Evolutionary conservation across 2,797 vertebrate genomes (phyloP).

Genomic region (Etheostoma perlongum): DNA sequence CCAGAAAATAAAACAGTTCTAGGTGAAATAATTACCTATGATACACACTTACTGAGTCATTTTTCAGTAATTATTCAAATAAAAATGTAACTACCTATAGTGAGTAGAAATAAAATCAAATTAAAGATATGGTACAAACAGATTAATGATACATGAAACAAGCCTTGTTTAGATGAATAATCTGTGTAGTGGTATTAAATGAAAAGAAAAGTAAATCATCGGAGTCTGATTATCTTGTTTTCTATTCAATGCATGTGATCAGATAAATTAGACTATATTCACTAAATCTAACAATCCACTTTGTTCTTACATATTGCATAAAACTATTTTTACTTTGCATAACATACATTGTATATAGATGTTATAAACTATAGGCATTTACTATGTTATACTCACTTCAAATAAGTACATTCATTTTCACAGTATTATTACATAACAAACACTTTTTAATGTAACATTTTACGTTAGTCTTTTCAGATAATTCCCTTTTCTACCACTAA

Average conservation of each 20-base stretch:
- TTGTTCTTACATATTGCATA: neutral
- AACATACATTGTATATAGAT: neutral
- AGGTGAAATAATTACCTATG: neutral
- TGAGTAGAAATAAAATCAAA: neutral
- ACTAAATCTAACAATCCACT: neutral
- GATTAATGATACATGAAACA: neutral
- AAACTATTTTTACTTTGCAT: neutral
- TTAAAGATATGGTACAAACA: neutral
- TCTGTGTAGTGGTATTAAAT: neutral
- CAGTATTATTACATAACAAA: constrained; percentile 7
- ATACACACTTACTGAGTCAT: neutral
- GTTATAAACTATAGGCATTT: neutral
- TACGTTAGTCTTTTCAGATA: neutral
- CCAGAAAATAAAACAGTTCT: neutral
- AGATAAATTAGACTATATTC: neutral
- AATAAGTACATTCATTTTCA: neutral
- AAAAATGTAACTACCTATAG: neutral
- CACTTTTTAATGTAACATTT: neutral
- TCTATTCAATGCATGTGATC: neutral
- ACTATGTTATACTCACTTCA: neutral
- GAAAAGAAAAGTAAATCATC: neutral
- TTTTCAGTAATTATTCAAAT: neutral
- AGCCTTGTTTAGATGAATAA: neutral
- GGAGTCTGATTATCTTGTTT: neutral
- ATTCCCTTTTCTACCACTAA: constrained; percentile 10